Evolutionary conservation across 1,140 invertebrate species (phyloP), one percentile per base, ranked within the genome.

Genomic region (Gryon sp.): DNA sequence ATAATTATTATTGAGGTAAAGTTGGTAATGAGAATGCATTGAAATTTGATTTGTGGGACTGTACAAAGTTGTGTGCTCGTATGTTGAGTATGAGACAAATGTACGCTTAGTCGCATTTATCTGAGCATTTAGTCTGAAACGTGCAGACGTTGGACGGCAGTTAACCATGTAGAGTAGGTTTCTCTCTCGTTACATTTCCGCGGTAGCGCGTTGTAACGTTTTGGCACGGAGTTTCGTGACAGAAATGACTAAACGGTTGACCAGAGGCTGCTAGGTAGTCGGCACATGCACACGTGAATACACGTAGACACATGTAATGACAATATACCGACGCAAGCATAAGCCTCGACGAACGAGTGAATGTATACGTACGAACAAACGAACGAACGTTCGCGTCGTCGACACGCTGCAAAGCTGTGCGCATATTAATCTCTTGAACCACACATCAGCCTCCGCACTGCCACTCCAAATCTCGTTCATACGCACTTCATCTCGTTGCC

Each of bases 351-450:
- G 60, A 20, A 52, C 59, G 11, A 45, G 28, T 6, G 40, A 24
- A 60, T n/a, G n/a, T n/a, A n/a, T n/a, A n/a, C n/a, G n/a, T n/a
- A n/a, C 41, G 28, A 16, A 55, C 50, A 12, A 11, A 24, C 30
- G 38, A 43, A 36, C 30, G 43, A 53, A 40, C 63, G 50, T 19
- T 38, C 41, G 60, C 53, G 59, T 65, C 65, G 55, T 55, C 69
- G 41, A 72, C 83, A 82, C 83, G 81, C 57, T 48, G 66, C 57
- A 66, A 77, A 66, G 46, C 74, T 78, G 83, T 81, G 80, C 82
- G 86, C 85, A 87, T 87, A 87, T 87, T 87, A 87, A 87, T 87
- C 84, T 85, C 83, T 83, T 84, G 82, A 81, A 86, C 83, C 85
- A 83, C 84, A 86, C 86, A 86, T 87, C 86, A 84, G 82, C 82